Percentiles rank a stretch among this genome's conserved stretches.
Evolutionary conservation across 2,888 invertebrate genomes (phyloP).

Genomic region (Mythimna ferrago): DNA sequence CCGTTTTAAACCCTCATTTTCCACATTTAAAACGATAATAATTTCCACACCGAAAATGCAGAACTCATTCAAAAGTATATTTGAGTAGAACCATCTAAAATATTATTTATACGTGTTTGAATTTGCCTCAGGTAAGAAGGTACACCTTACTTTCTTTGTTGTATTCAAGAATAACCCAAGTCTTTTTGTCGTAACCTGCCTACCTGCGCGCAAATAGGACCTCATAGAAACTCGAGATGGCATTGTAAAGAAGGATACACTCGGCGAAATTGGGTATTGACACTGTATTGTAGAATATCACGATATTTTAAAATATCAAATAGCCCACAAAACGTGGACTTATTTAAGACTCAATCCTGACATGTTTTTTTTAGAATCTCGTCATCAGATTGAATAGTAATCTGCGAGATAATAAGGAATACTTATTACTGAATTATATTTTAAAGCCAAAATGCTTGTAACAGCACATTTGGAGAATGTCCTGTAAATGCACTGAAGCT

Average conservation of each 20-base stretch:
- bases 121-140: constrained; percentile 64
- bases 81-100: constrained; percentile 38
- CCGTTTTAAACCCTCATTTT: constrained; percentile 42
- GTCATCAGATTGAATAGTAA: neutral
- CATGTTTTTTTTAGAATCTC: neutral
- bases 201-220: constrained; percentile 65
- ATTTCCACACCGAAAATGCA: constrained; percentile 17
- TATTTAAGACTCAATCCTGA: constrained; percentile 1
- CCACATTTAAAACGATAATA: constrained; percentile 28
- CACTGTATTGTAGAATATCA: constrained; percentile 46
- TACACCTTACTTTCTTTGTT: constrained; percentile 67
- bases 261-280: constrained; percentile 56
- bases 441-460: neutral
- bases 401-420: neutral
- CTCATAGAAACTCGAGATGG: constrained; percentile 57
- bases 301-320: constrained; percentile 48
- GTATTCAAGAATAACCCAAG: constrained; percentile 52
- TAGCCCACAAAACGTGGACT: constrained; percentile 17
- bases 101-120: constrained; percentile 61
- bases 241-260: constrained; percentile 56
- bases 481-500: neutral
- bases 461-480: neutral
- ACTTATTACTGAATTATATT: neutral
- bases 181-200: constrained; percentile 59
- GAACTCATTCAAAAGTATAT: constrained; percentile 27